These are phyloP conservation scores for Eupithecia vulgata DNA, from an alignment of 2,888 invertebrate genomes.

Conservation along the genomic window DNA sequence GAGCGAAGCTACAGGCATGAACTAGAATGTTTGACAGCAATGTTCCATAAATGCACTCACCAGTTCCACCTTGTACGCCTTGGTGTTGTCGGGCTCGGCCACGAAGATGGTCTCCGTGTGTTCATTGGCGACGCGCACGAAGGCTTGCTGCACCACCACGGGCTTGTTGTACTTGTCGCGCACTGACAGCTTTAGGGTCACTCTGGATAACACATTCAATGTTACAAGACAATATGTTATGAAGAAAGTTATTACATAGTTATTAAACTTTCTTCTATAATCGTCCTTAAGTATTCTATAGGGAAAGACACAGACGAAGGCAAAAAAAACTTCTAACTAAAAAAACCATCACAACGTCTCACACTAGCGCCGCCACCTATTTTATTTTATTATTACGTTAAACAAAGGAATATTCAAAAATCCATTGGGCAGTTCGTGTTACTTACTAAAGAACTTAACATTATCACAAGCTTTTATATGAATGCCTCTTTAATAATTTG, in stretches of 20 bases:
- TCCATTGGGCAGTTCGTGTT: no score
- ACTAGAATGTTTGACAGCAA: not conserved
- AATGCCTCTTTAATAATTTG: no score
- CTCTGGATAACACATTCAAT: constrained; percentile 55
- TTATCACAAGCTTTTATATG: no score
- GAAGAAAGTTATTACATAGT: no score
- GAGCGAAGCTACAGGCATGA: not conserved
- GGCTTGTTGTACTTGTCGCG: constrained; percentile 88
- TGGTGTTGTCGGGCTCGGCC: constrained; percentile 92
- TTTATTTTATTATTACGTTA: no score
- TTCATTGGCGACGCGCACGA: constrained; percentile 89
- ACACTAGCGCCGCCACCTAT: no score
- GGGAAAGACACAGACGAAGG: no score
- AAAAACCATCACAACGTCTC: no score
- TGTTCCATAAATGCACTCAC: constrained; percentile 77
- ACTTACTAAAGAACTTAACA: no score
- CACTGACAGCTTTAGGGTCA: constrained; percentile 91
- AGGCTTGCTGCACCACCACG: constrained; percentile 93
- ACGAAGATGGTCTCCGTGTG: constrained; percentile 97
- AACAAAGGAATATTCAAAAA: not conserved
- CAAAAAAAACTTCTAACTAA: no score
- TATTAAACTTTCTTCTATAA: no score
- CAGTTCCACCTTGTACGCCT: constrained; percentile 95
- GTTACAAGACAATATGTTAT: not conserved
- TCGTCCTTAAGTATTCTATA: no score